Conservation (phyloP, 2,888 invertebrate species). For the Dasypolia templi region DNA sequence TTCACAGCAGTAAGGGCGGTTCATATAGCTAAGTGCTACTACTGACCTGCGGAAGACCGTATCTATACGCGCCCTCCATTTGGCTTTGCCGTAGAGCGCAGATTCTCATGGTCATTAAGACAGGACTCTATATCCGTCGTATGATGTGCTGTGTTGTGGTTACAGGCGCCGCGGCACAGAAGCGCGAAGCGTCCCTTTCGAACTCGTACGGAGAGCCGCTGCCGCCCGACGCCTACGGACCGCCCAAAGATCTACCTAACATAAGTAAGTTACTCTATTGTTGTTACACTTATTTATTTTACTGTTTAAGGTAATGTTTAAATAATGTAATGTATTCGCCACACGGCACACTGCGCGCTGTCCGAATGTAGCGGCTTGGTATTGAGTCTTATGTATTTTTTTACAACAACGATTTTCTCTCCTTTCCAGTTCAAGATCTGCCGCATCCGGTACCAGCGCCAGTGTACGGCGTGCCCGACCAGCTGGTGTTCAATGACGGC, state of each 20-base stretch:
- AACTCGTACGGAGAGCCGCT: constrained; percentile 90
- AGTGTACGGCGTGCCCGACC: constrained; percentile 91
- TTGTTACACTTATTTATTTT: background rate
- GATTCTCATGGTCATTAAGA: too few species aligned
- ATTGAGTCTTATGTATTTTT: background rate
- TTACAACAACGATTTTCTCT: background rate
- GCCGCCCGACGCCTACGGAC: constrained; percentile 87
- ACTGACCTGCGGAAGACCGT: too few species aligned
- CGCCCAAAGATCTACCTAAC: constrained; percentile 81
- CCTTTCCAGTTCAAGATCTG: constrained; percentile 81
- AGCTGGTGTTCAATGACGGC: constrained; percentile 75
- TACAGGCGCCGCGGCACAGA: constrained; percentile 84
- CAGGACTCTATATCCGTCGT: background rate
- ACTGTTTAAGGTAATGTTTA: too few species aligned
- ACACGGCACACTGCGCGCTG: too few species aligned
- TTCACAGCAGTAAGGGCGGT: too few species aligned
- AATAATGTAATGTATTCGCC: too few species aligned
- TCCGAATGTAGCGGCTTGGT: background rate
- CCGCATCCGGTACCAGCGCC: constrained; percentile 89
- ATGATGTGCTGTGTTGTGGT: background rate
- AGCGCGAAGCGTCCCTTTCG: constrained; percentile 84
- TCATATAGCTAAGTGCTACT: too few species aligned
- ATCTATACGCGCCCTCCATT: too few species aligned
- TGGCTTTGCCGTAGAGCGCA: too few species aligned
- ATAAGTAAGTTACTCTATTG: constrained; percentile 70